Base-by-base conservation (phyloP, 1,140 invertebrate genomes). In the Brachionus calyciflorus region DNA sequence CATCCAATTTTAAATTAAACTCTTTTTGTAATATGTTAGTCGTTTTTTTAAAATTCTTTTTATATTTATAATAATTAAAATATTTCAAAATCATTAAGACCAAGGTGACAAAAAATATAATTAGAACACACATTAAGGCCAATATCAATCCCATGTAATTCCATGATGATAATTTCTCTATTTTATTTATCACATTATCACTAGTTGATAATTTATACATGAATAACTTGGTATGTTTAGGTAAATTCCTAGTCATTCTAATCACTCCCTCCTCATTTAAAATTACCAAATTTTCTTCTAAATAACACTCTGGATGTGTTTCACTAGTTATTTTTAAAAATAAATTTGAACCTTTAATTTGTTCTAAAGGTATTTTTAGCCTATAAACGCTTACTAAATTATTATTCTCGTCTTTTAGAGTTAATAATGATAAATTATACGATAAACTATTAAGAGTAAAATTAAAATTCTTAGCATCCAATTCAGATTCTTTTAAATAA, bases 41-140 rank as follows among this genome's bases (percentile, higher is more conserved):
- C 30, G 55, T 60, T 37, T 60, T 60, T 60, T 60, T 60, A 4
- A 60, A 60, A 19, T 60, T 60, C 37, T 60, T 60, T 33, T 60
- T 60, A 37, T 60, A 60, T 30, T 60, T 60, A 9, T 60, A 60
- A 33, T 60, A 37, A 60, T 60, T 60, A 37, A 60, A 60, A 37
- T 60, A 60, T n/a, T 60, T 60, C n/a, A 60, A 37, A 37, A 60
- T 37, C 55, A 60, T 60, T 3, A 60, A 37, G 19, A 37, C 33
- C n/a, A 60, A 33, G 17, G 28, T 60, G 19, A 60, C 37, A 60
- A 60, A 60, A 60, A 60, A 60, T 37, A 60, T 30, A 17, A 60
- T 28, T 37, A 60, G 19, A 21, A 60, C n/a, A 37, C 55, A 60
- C 55, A 60, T 40, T 5, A 60, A n/a, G 21, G 21, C 37, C 30